Conservation (phyloP, 2,888 invertebrate genomes). For the Athetis lepigone region DNA sequence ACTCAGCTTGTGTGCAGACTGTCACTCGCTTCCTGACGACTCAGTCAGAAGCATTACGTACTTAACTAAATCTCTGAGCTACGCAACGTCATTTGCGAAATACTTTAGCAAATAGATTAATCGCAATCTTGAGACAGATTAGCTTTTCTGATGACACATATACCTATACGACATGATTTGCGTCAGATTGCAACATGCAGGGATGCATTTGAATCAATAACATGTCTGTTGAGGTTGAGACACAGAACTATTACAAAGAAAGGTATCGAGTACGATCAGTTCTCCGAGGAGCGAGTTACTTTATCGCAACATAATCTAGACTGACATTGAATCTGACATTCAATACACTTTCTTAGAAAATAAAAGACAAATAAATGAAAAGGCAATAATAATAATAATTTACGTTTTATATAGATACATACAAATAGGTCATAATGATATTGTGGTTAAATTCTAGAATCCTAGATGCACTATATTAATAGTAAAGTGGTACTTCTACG, state of each 20-base stretch:
- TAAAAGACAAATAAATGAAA: no score
- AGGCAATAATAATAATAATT: no score
- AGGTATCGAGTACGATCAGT: neutral
- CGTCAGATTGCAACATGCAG: slow-evolving; percentile 3
- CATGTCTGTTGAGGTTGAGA: slow-evolving; percentile 3
- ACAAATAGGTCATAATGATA: no score
- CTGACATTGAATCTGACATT: neutral
- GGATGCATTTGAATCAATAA: slow-evolving; percentile 2
- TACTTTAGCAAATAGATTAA: slow-evolving; percentile 25
- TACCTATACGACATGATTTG: slow-evolving; percentile 10
- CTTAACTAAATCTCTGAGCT: neutral
- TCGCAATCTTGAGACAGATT: slow-evolving; percentile 17
- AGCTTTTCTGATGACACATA: neutral
- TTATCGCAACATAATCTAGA: no score
- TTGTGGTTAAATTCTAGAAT: neutral
- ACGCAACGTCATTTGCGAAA: slow-evolving; percentile 24
- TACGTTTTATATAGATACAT: no score
- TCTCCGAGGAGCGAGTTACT: neutral
- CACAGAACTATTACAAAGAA: neutral
- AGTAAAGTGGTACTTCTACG: slow-evolving; percentile 8
- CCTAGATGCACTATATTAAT: slow-evolving; percentile 3
- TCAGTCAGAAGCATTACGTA: slow-evolving; percentile 19
- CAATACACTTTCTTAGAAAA: neutral
- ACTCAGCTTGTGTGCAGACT: slow-evolving; percentile 34
- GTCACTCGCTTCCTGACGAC: slow-evolving; percentile 40